Conservation (phyloP, 2,888 invertebrate genomes). For the Melanostoma scalare region DNA sequence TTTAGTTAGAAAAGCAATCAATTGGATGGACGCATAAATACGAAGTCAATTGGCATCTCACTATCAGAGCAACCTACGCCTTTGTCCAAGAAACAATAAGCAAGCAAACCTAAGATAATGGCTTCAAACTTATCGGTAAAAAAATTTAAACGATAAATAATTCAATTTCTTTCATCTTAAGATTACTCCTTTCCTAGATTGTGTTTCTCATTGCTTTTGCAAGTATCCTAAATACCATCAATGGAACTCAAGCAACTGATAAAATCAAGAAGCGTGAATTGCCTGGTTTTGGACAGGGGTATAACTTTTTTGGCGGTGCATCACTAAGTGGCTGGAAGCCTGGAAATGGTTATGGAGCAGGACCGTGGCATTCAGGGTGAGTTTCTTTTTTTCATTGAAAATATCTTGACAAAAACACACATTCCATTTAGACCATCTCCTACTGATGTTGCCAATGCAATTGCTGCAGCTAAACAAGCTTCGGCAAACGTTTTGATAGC, state of each 20-base stretch:
- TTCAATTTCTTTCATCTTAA: neutral
- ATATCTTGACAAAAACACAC: neutral
- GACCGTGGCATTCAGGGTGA: conserved; percentile 61
- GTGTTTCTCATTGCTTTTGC: conserved; percentile 41
- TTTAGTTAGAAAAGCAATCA: neutral
- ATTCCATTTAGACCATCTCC: conserved; percentile 82
- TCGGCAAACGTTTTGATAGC: conserved; percentile 87
- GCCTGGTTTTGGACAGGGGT: conserved; percentile 59
- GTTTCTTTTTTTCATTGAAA: neutral
- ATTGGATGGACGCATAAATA: conserved; percentile 59
- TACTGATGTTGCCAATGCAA: conserved; percentile 87
- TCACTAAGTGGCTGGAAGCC: conserved; percentile 34
- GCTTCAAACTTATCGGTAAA: conserved; percentile 61
- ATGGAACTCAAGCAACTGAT: conserved; percentile 10
- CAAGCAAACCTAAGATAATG: conserved; percentile 64
- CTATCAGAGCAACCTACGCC: conserved; percentile 47
- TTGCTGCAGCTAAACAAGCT: conserved; percentile 89
- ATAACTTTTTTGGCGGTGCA: conserved; percentile 53
- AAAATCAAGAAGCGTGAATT: conserved; percentile 65
- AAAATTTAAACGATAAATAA: neutral
- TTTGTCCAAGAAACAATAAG: conserved; percentile 48
- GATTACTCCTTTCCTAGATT: conserved; percentile 32
- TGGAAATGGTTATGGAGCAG: conserved; percentile 31
- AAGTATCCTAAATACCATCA: conserved; percentile 1
- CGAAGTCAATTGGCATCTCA: neutral